Evolutionary conservation across 2,113 vertebrate species (phyloP).

Genomic region (Anser cygnoides): DNA sequence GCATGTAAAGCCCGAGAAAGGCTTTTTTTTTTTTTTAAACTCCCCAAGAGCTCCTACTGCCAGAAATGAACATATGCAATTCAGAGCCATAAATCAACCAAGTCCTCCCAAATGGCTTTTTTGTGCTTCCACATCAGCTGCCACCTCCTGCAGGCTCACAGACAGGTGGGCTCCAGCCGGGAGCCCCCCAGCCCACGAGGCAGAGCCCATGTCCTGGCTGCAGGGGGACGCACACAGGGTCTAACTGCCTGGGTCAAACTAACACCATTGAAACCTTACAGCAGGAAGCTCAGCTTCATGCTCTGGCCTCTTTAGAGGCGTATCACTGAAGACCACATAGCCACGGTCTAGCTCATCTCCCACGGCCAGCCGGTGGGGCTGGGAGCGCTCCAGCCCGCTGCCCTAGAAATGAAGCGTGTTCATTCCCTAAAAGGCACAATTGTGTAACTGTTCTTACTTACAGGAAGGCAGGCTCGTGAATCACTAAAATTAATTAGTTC

Average conservation of each 20-base stretch:
- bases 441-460: not conserved
- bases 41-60: not conserved
- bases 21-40: not conserved
- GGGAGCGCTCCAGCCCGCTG: not conserved
- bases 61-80: not conserved
- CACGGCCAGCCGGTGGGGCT: accelerated
- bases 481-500: not conserved
- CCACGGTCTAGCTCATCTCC: accelerated
- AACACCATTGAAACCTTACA: accelerated
- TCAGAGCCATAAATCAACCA: not conserved
- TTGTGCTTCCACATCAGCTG: no score
- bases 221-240: no score
- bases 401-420: not conserved
- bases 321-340: accelerated
- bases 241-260: no score
- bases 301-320: not conserved
- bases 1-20: not conserved
- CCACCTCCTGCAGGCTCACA: not conserved
- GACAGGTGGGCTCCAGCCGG: not conserved
- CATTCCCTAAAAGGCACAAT: not conserved
- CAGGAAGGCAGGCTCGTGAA: not conserved
- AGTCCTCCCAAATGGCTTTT: not conserved
- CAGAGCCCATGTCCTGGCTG: not conserved
- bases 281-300: accelerated
- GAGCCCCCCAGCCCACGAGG: not conserved